Conservation (phyloP, 2,888 invertebrate genomes). For the Flexamia atlantica region DNA sequence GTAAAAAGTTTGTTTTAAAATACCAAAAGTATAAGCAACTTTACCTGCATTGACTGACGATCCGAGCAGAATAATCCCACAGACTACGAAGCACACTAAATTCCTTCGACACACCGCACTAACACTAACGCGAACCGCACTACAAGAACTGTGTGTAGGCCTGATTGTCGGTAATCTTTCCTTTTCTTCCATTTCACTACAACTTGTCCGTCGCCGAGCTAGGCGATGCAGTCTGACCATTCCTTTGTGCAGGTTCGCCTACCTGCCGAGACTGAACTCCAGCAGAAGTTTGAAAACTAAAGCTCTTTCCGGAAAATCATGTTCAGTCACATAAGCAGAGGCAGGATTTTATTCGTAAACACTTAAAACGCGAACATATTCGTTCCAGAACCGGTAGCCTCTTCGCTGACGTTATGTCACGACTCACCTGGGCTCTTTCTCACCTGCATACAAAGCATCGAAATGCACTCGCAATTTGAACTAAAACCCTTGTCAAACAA, state of each 20-base stretch:
- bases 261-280: constrained; percentile 5
- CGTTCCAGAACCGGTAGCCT: not conserved
- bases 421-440: constrained; percentile 15
- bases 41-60: constrained; percentile 30
- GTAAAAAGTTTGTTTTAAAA: too few species aligned
- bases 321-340: not conserved
- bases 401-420: not conserved
- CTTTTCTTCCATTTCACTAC: constrained; percentile 35
- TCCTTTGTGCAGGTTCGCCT: constrained; percentile 28
- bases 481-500: not conserved
- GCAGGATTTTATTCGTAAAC: not conserved
- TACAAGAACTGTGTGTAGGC: not conserved
- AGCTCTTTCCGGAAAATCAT: not conserved
- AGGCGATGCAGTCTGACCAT: constrained; percentile 34
- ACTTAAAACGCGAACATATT: not conserved
- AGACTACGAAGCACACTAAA: constrained; percentile 19
- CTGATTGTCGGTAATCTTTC: constrained; percentile 16
- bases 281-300: not conserved
- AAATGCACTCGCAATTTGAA: not conserved
- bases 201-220: constrained; percentile 10
- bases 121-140: not conserved
- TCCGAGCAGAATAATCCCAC: constrained; percentile 22
- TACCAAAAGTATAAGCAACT: too few species aligned
- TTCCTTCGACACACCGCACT: not conserved
- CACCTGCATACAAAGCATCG: not conserved